phyloP scores from a whole-genome alignment of 2,888 invertebrate species.

The Elmis aenea region DNA sequence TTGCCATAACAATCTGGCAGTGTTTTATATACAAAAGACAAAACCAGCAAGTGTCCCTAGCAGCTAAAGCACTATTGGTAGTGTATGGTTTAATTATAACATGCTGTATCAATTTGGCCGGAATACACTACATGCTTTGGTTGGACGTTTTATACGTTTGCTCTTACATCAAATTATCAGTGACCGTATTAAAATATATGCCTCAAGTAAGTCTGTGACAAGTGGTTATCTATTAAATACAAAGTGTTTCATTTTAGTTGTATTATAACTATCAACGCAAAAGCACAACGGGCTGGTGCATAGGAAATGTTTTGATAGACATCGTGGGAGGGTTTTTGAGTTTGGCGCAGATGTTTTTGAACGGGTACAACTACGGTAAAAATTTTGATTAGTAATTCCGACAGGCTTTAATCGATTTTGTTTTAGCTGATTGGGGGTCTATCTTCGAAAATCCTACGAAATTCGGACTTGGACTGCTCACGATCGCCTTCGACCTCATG shows the following conservation, averaged over 20 bases:
- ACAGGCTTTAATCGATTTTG: not conserved
- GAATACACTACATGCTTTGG: constrained; percentile 64
- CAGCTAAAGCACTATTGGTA: constrained; percentile 60
- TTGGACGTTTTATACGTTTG: constrained; percentile 85
- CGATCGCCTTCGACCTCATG: constrained; percentile 13
- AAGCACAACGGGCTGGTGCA: constrained; percentile 93
- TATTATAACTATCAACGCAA: constrained; percentile 89
- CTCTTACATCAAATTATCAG: constrained; percentile 86
- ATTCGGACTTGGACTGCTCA: constrained; percentile 16
- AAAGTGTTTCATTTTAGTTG: constrained; percentile 55
- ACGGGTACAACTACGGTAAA: constrained; percentile 78
- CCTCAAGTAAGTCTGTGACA: constrained; percentile 67
- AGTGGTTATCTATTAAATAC: not conserved
- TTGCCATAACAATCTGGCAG: constrained; percentile 73
- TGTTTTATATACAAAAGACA: constrained; percentile 82
- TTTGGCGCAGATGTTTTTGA: constrained; percentile 86
- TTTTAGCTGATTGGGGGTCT: constrained; percentile 16
- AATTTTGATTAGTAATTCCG: not conserved
- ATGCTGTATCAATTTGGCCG: constrained; percentile 51
- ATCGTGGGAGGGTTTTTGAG: constrained; percentile 87
- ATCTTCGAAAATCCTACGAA: constrained; percentile 19
- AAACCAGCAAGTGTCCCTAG: constrained; percentile 72
- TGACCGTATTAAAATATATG: constrained; percentile 90
- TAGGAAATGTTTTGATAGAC: constrained; percentile 90
- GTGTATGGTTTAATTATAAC: constrained; percentile 27